Conservation (phyloP, 2,888 invertebrate genomes). For the Hemistola chrysoprasaria region DNA sequence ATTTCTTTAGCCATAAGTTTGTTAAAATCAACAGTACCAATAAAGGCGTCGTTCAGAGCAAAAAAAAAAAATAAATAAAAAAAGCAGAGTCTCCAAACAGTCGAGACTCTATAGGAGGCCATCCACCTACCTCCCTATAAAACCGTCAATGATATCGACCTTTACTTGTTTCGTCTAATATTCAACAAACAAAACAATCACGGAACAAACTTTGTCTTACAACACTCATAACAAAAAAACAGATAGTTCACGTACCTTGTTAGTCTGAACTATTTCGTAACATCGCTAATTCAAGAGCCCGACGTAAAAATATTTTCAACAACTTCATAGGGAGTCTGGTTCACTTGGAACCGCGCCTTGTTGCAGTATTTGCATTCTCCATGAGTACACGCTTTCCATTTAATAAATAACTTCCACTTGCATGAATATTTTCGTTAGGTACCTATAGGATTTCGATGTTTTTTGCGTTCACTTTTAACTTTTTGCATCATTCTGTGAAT, state of each 20-base stretch:
- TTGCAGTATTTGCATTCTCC: constrained; percentile 23
- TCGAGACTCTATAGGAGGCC: too few species aligned
- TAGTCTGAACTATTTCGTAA: constrained; percentile 6
- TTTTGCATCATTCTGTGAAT: constrained; percentile 14
- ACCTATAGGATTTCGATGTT: constrained; percentile 6
- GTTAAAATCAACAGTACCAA: too few species aligned
- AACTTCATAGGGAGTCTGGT: constrained; percentile 2
- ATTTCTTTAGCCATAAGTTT: too few species aligned
- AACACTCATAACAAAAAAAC: constrained; percentile 2
- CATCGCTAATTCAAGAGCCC: neutral
- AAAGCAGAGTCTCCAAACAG: too few species aligned
- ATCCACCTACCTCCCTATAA: too few species aligned
- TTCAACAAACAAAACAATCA: constrained; percentile 21
- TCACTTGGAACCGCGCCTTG: constrained; percentile 4
- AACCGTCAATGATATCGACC: constrained; percentile 10
- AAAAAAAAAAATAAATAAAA: too few species aligned
- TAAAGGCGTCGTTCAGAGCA: too few species aligned
- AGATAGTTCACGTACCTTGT: constrained; percentile 3
- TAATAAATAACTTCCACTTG: constrained; percentile 58
- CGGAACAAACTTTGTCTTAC: constrained; percentile 11
- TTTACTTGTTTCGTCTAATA: constrained; percentile 10
- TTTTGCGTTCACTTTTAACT: constrained; percentile 4
- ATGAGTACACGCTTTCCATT: constrained; percentile 45
- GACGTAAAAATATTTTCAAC: neutral
- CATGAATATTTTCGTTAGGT: constrained; percentile 34